A percentile compares a stretch with the other conserved stretches of the same genome.
Evolutionary conservation across 2,113 vertebrate species (phyloP).

Genomic region (Podilymbus podiceps): DNA sequence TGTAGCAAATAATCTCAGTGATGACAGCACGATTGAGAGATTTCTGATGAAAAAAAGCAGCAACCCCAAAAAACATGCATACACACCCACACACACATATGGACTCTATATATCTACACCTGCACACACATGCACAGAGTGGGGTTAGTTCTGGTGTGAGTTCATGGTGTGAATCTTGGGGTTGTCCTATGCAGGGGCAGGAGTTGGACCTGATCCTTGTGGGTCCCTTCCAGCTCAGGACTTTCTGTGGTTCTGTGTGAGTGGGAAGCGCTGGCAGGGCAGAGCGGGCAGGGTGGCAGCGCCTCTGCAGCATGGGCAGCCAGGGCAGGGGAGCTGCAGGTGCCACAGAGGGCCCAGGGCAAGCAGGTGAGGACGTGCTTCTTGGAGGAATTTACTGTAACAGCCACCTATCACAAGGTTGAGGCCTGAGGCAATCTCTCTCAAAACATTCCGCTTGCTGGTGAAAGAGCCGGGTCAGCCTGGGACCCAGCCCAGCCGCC

Average conservation of each 20-base stretch:
- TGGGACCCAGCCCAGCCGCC: neutral
- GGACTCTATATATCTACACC: accelerated
- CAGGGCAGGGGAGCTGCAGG: neutral
- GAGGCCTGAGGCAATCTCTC: neutral
- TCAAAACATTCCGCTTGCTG: neutral
- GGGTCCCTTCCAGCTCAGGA: too few relatives aligned
- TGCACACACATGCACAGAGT: too few relatives aligned
- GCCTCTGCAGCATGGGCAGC: neutral
- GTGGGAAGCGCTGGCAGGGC: neutral
- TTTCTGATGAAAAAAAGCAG: neutral
- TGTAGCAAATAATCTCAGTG: neutral
- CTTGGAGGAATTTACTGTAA: neutral
- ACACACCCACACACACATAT: accelerated
- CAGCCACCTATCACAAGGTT: neutral
- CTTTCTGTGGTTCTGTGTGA: too few relatives aligned
- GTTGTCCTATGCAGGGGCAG: too few relatives aligned
- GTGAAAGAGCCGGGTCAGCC: neutral
- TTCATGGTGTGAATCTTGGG: too few relatives aligned
- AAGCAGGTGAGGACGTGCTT: neutral
- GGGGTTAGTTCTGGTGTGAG: neutral
- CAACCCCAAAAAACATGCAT: neutral
- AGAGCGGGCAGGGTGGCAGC: neutral
- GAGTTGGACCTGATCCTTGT: too few relatives aligned
- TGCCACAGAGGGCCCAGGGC: neutral
- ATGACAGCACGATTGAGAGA: neutral